phyloP scores from a whole-genome alignment of 2,113 vertebrate genomes.

The Tinamus guttatus region DNA sequence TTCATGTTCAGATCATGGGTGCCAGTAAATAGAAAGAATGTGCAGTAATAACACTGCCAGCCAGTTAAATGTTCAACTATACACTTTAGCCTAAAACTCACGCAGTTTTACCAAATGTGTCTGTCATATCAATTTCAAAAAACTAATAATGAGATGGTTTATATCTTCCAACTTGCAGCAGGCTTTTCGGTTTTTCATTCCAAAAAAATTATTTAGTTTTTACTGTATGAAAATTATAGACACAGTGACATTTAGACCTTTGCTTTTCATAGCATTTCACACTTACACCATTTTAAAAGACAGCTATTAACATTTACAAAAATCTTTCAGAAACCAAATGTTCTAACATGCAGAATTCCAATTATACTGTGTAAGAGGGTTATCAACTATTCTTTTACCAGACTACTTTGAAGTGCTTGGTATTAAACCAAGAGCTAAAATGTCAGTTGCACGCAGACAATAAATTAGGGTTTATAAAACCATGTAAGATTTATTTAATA shows the following conservation, averaged over 20 bases:
- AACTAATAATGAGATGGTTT: slow-evolving; percentile 47
- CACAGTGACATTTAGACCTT: slow-evolving; percentile 85
- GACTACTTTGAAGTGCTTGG: slow-evolving; percentile 81
- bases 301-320: slow-evolving; percentile 87
- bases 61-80: slow-evolving; percentile 18
- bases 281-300: slow-evolving; percentile 83
- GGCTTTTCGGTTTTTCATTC: slow-evolving; percentile 62
- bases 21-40: neutral
- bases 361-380: slow-evolving; percentile 82
- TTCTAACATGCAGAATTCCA: slow-evolving; percentile 85
- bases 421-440: slow-evolving; percentile 85
- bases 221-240: slow-evolving; percentile 82
- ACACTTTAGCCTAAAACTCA: slow-evolving; percentile 50
- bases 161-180: slow-evolving; percentile 70
- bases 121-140: slow-evolving; percentile 66
- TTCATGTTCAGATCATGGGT: neutral
- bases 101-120: slow-evolving; percentile 57
- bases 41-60: neutral
- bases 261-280: slow-evolving; percentile 85
- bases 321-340: slow-evolving; percentile 84
- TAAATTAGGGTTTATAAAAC: slow-evolving; percentile 86
- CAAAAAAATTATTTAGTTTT: slow-evolving; percentile 77
- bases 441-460: slow-evolving; percentile 84
- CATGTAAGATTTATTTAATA: slow-evolving; percentile 84
- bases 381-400: slow-evolving; percentile 82